Evolutionary conservation across 1,140 invertebrate genomes (phyloP).

Genomic region (Drosophila leontia): DNA sequence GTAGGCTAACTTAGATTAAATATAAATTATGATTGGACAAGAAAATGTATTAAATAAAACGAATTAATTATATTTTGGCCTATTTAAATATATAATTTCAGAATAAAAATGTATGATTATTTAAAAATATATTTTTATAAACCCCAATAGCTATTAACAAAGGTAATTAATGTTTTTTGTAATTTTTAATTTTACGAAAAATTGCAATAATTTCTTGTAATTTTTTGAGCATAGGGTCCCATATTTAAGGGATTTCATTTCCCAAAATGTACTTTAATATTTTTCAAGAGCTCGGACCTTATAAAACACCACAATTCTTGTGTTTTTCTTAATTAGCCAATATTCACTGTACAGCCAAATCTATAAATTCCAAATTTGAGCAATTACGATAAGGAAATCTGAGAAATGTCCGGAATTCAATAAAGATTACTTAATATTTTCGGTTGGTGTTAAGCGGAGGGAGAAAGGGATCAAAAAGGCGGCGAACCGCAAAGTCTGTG

Average conservation of each 20-base stretch:
- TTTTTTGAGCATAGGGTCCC: too few relatives aligned
- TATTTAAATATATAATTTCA: neutral
- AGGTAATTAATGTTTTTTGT: too few relatives aligned
- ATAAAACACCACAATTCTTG: too few relatives aligned
- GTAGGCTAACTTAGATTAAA: neutral
- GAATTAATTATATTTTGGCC: neutral
- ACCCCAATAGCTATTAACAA: too few relatives aligned
- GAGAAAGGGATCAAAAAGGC: slow-evolving; percentile 22
- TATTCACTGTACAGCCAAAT: slow-evolving; percentile 1
- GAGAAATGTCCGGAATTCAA: slow-evolving; percentile 6
- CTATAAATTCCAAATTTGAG: neutral
- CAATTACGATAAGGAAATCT: slow-evolving; percentile 28
- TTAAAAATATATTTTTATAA: neutral
- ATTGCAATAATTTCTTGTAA: neutral
- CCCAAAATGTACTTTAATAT: too few relatives aligned
- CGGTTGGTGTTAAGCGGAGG: slow-evolving; percentile 7
- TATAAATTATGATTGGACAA: neutral
- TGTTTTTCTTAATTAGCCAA: neutral
- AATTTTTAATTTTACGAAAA: too few relatives aligned
- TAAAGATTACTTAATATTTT: slow-evolving; percentile 33
- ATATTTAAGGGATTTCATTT: too few relatives aligned
- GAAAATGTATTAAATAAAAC: neutral
- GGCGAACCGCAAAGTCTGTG: slow-evolving; percentile 1
- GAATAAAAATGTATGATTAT: neutral
- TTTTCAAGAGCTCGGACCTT: too few relatives aligned